Evolutionary conservation across 2,888 invertebrate genomes (phyloP), one percentile per base, ranked within the genome.

Genomic region (Drosophila anomalata): DNA sequence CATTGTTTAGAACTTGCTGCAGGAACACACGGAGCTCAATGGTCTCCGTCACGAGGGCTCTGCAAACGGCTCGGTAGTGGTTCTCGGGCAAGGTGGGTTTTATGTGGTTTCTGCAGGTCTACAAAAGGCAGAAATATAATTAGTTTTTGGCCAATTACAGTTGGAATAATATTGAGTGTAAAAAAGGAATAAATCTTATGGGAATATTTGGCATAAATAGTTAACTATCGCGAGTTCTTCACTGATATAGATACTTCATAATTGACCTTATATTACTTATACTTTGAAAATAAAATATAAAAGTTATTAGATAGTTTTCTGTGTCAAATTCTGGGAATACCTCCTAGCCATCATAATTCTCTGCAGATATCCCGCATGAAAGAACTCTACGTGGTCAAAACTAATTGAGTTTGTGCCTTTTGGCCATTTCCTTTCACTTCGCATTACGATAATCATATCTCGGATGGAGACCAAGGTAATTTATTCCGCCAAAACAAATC

Each of bases 11-110:
- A 52, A 98, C 97, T 92, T 96, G 95, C 89, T 97, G 96, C 80
- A 98, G 94, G 93, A 99, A 98, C 73, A 96, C 95, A 61, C 96
- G 95, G 85, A 99, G 94, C 92, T 98, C 98, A 72, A 97, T 92
- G 59, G 97, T 96, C 92, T 99, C 98, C 20, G 97, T 95, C 69
- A 98, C 97, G 79, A 98, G 94, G 65, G 98, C 98, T 70, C 98
- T 94, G 91, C 98, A 97, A 58, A 98, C 98, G 67, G 98, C 97
- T 89, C 95, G 95, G 93, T 98, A 98, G 91, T 87, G 93, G 80
- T 91, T 93, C 92, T 89, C 92, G 90, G 92, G 91, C 89, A 90
- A 88, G 76, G 91, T 90, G 75, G 92, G 90, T 77, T 90, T 92
- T 60, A 93, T 90, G 83, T 93, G 93, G 77, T 92, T 92, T 77